Conservation (phyloP, 2,113 vertebrate genomes). For the Athene cunicularia region DNA sequence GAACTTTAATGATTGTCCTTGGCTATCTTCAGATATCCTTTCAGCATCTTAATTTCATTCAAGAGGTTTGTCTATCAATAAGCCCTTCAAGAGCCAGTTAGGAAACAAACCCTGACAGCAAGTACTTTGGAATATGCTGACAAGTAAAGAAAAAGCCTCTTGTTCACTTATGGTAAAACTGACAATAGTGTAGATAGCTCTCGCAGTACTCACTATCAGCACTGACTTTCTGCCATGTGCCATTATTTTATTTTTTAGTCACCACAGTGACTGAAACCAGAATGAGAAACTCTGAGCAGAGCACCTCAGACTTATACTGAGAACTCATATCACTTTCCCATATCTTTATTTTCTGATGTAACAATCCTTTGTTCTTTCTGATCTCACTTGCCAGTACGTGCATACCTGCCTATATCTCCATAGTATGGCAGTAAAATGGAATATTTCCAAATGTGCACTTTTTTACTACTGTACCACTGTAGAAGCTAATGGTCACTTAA, state of each 20-base stretch:
- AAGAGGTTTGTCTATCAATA: neutral
- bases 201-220: neutral
- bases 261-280: neutral
- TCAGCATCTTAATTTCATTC: neutral
- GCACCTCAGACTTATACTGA: neutral
- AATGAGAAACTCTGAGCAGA: neutral
- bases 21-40: neutral
- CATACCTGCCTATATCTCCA: neutral
- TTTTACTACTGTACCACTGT: neutral
- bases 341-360: neutral
- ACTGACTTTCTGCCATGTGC: neutral
- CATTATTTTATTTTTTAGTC: neutral
- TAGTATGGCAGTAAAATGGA: neutral
- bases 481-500: neutral
- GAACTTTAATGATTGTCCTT: neutral
- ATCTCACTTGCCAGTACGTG: neutral
- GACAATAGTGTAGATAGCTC: neutral
- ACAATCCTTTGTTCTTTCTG: neutral
- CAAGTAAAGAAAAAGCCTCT: neutral
- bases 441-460: neutral
- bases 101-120: neutral
- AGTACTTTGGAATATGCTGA: neutral
- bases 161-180: neutral
- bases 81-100: neutral
- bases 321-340: too few species aligned